Conservation (phyloP, 2,888 invertebrate genomes). For the Drosophila mulleri region DNA sequence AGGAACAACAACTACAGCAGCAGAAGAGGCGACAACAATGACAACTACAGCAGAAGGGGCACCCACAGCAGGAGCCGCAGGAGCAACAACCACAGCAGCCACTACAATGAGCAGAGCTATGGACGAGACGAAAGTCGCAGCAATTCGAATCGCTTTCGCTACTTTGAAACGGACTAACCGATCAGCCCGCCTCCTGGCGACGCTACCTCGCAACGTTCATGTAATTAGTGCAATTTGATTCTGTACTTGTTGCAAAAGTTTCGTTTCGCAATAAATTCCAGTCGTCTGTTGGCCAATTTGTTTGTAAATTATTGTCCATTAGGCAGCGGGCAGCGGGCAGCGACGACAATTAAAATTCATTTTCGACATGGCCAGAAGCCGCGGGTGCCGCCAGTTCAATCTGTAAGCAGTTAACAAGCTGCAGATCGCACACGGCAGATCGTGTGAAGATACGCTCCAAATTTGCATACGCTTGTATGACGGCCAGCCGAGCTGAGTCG, state of each 20-base stretch:
- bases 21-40: neutral
- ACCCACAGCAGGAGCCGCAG: neutral
- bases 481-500: conserved; percentile 18
- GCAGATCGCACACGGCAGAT: conserved; percentile 41
- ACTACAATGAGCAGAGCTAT: neutral
- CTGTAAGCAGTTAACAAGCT: conserved; percentile 66
- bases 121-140: neutral
- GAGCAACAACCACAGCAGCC: neutral
- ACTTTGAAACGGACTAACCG: neutral
- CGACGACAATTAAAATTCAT: conserved; percentile 77
- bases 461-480: conserved; percentile 65
- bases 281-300: conserved; percentile 34
- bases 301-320: conserved; percentile 58
- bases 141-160: neutral
- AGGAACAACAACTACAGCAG: neutral
- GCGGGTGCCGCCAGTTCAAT: conserved; percentile 44
- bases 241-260: conserved; percentile 6
- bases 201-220: neutral
- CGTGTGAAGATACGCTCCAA: conserved; percentile 76
- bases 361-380: conserved; percentile 66
- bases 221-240: conserved; percentile 8
- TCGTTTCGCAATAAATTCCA: conserved; percentile 40
- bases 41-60: neutral
- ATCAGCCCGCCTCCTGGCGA: neutral
- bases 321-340: conserved; percentile 16